Conservation (phyloP, 2,888 invertebrate species). For the Hypercompe scribonia region DNA sequence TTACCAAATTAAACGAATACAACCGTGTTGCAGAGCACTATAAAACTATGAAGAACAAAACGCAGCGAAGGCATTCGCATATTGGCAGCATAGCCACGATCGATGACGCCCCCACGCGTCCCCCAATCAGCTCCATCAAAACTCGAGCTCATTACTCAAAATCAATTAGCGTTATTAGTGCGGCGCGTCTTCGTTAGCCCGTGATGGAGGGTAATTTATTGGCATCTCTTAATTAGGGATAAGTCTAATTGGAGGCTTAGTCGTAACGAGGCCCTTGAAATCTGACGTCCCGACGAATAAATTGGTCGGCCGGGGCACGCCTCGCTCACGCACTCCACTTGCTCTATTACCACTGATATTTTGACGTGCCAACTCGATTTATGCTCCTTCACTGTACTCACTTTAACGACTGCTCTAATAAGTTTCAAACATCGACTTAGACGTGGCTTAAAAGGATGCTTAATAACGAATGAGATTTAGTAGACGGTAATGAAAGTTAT, state of each 20-base stretch:
- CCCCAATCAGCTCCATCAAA: slow-evolving; percentile 84
- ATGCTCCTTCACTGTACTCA: slow-evolving; percentile 57
- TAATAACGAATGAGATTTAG: slow-evolving; percentile 59
- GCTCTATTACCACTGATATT: slow-evolving; percentile 76
- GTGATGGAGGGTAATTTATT: slow-evolving; percentile 88
- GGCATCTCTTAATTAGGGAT: slow-evolving; percentile 88
- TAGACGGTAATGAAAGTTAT: slow-evolving; percentile 56
- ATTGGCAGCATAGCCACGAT: slow-evolving; percentile 59
- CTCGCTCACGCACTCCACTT: slow-evolving; percentile 72
- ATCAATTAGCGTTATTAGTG: slow-evolving; percentile 87
- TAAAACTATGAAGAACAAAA: slow-evolving; percentile 36
- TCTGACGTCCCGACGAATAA: slow-evolving; percentile 86
- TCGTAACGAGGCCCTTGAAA: slow-evolving; percentile 87
- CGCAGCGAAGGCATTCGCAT: slow-evolving; percentile 46
- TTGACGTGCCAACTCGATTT: slow-evolving; percentile 76
- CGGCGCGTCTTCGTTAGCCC: slow-evolving; percentile 86
- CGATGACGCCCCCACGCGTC: slow-evolving; percentile 70
- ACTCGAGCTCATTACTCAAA: slow-evolving; percentile 87
- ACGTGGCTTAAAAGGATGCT: slow-evolving; percentile 56
- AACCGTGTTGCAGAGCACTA: slow-evolving; percentile 39
- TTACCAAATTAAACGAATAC: slow-evolving; percentile 46
- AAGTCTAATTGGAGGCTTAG: slow-evolving; percentile 88
- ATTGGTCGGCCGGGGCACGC: slow-evolving; percentile 77
- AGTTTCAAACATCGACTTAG: slow-evolving; percentile 62
- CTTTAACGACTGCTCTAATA: slow-evolving; percentile 70